A percentile compares a stretch with the other conserved stretches of the same genome.
Conservation (phyloP, 2,113 vertebrate genomes). For the Apaloderma vittatum region DNA sequence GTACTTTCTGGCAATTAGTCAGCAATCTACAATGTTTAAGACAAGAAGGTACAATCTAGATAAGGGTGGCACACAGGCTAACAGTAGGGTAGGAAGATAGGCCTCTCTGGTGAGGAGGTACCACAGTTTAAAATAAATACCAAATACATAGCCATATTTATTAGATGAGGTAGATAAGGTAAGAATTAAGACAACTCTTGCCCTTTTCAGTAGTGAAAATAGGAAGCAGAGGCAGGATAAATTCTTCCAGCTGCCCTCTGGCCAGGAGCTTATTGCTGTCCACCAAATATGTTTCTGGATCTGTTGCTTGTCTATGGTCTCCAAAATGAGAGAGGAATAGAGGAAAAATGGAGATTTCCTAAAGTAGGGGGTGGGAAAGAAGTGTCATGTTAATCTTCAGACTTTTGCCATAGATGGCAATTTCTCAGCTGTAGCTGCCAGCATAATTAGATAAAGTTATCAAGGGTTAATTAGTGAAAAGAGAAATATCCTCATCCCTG, state of each 20-base stretch:
- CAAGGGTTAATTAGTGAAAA: background rate
- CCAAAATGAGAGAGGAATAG: background rate
- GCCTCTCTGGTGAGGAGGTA: background rate
- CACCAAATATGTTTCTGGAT: background rate
- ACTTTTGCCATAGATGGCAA: fast-evolving
- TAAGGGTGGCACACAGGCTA: background rate
- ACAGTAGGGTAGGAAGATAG: background rate
- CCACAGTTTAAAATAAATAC: background rate
- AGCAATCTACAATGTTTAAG: background rate
- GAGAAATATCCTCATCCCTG: background rate
- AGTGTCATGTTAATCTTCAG: background rate
- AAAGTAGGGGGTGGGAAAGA: background rate
- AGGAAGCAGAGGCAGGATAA: background rate
- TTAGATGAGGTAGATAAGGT: background rate
- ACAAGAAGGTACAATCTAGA: background rate
- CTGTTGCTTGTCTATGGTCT: background rate
- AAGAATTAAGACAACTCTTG: background rate
- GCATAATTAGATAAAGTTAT: background rate
- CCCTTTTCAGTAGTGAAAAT: background rate
- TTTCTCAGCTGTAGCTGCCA: background rate
- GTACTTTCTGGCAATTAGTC: background rate
- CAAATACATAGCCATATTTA: background rate
- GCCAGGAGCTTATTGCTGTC: background rate
- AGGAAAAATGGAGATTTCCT: background rate
- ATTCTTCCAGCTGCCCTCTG: background rate